phyloP scores from a whole-genome alignment of 1,140 invertebrate genomes.

The Pissodes strobi region DNA sequence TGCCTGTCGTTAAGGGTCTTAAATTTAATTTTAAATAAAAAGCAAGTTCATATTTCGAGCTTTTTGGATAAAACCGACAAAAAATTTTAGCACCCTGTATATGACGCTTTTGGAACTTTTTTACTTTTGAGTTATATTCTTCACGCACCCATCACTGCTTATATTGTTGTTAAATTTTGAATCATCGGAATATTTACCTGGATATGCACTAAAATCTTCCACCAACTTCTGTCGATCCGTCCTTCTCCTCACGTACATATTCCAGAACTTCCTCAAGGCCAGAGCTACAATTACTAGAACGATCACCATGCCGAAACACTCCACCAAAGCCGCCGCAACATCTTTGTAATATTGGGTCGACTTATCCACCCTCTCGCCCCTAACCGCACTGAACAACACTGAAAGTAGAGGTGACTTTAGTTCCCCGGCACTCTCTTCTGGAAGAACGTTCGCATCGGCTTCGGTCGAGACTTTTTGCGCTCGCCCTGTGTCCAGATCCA shows the following conservation, averaged over 20 bases:
- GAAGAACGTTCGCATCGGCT: conserved; percentile 60
- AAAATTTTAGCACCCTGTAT: too few relatives aligned
- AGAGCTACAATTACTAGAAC: conserved; percentile 57
- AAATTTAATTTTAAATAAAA: too few relatives aligned
- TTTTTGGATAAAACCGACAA: too few relatives aligned
- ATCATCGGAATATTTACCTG: conserved; percentile 42
- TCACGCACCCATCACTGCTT: too few relatives aligned
- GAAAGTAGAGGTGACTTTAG: conserved; percentile 62
- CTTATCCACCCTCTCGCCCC: conserved; percentile 60
- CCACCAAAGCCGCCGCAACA: conserved; percentile 60
- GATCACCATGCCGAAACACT: conserved; percentile 58
- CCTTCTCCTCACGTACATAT: conserved; percentile 41
- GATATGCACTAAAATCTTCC: conserved; percentile 59
- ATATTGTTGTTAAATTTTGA: conserved; percentile 65
- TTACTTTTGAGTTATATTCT: too few relatives aligned
- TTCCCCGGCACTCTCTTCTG: conserved; percentile 52
- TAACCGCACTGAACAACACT: conserved; percentile 63
- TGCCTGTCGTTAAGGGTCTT: too few relatives aligned
- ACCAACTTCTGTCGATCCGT: conserved; percentile 63
- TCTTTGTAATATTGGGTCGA: conserved; percentile 60
- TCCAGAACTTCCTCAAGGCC: conserved; percentile 4
- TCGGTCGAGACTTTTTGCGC: conserved; percentile 65
- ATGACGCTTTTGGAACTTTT: too few relatives aligned
- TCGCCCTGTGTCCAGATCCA: conserved; percentile 65
- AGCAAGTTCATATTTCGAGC: too few relatives aligned